Base-by-base conservation (phyloP, 2,888 invertebrate genomes). In the Ichneumoninae sp. region DNA sequence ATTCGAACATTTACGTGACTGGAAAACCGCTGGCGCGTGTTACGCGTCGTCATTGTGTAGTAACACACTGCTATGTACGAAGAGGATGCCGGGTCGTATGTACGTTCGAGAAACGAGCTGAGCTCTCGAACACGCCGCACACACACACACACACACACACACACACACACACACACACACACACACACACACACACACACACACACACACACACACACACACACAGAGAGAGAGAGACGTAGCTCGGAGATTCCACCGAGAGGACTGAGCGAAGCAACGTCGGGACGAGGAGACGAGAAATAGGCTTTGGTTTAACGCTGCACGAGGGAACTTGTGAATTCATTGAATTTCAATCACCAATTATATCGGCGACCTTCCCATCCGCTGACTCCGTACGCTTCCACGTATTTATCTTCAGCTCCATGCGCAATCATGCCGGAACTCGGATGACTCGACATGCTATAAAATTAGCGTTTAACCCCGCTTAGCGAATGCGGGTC, bases 301-400 rank as follows among this genome's bases (percentile, higher is more conserved):
- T 19, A n/a, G 26, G 26, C 57, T 26, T 22, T 57, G 30, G 10
- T 60, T 60, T 36, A 30, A 54, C 36, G 13, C 22, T 36, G 50
- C 50, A 36, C 66, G 30, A 63, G 16, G 22, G 66, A 26, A 75
- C 83, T 76, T 66, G 44, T 47, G 68, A 68, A 80, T 80, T 76
- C 71, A 83, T 81, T 81, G 83, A 83, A 83, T 83, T 83, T 83
- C 80, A 83, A 83, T 81, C 76, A 71, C 44, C 83, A 73, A 83
- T 83, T 83, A 83, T 66, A 68, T 77, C 76, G 36, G 33, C 19
- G n/a, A 66, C 50, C 40, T 71, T 78, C 26, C 40, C 19, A 44
- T 54, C 19, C 57, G 57, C 66, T 73, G 33, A 65, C 57, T 77
- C 36, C 47, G 13, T 52, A 50, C 69, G 52, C 75, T 83, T 65